A percentile compares a stretch with the other conserved stretches of the same genome.
phyloP scores from a whole-genome alignment of 2,797 vertebrate genomes.

The Acrossocheilus wenchowensis region DNA sequence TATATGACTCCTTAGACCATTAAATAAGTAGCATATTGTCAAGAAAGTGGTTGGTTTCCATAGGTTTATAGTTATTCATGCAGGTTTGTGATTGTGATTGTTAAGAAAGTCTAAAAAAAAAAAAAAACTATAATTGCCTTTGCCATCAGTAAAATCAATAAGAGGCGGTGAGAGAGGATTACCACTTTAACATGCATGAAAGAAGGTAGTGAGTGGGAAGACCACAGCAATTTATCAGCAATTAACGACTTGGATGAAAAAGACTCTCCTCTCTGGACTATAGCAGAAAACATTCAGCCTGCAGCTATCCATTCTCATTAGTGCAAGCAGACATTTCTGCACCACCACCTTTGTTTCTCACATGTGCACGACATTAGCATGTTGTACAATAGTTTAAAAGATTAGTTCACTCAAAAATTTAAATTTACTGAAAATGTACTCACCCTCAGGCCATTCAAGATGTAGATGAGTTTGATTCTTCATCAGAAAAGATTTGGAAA shows the following conservation, averaged over 20 bases:
- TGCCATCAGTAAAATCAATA: conserved; percentile 46
- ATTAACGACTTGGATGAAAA: conserved; percentile 52
- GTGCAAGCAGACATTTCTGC: conserved; percentile 23
- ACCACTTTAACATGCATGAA: conserved; percentile 48
- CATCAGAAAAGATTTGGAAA: neutral
- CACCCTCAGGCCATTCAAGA: neutral
- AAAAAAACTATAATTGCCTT: conserved; percentile 20
- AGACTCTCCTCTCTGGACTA: conserved; percentile 26
- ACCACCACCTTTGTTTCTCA: conserved; percentile 10
- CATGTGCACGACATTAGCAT: neutral
- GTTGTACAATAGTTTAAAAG: neutral
- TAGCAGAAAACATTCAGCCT: conserved; percentile 38
- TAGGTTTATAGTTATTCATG: conserved; percentile 8
- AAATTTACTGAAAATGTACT: neutral
- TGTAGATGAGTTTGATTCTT: neutral
- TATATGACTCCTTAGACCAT: neutral
- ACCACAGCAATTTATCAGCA: conserved; percentile 55
- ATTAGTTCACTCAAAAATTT: neutral
- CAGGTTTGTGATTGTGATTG: conserved; percentile 19
- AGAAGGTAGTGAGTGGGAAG: conserved; percentile 30
- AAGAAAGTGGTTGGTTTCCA: neutral
- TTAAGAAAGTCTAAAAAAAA: conserved; percentile 10
- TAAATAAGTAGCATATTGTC: neutral
- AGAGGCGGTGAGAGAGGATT: conserved; percentile 14
- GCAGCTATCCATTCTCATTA: conserved; percentile 59